Base-by-base conservation (phyloP, 92 coral and sea anemone species). In the Isaurus tuberculatus region DNA sequence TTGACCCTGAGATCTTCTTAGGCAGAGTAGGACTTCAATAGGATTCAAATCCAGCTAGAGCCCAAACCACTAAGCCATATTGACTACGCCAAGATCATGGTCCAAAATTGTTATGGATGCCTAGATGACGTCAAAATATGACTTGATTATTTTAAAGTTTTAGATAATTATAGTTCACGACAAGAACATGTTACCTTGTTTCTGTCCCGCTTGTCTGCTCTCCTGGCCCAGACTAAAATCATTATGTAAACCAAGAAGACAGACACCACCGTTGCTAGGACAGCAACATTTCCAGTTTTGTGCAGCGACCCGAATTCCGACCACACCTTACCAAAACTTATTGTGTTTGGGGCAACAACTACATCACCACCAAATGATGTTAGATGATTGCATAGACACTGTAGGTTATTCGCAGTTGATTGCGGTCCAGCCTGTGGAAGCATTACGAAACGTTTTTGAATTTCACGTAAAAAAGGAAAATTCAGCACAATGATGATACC, bases 301-400 rank as follows among this genome's bases (percentile, higher is more conserved):
- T 71, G 80, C n/a, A 83, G 70, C 0, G 70, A 30, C 3, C 70
- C 87, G 22, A 83, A 83, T n/a, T 49, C 81, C 19, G 46, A 60
- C 57, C 72, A 83, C 60, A 83, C 87, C 42, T 73, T 71, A 8
- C 71, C 71, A 72, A 83, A 83, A 65, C 70, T 75, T 51, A 83
- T 83, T 58, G 87, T 64, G 64, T 83, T 83, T 0, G 87, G 87
- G 7, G 87, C 81, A 17, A 72, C 87, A 32, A 83, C 81, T 46
- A 83, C 60, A 15, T 71, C 57, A 16, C 87, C 79, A 32, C 72
- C 87, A 72, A 83, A 83, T 14, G 87, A 83, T 0, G 80, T 71
- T 58, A 83, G 81, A 34, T 83, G 87, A 49, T 83, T 83, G 58
- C 87, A 83, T 3, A 71, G 57, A 36, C 87, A 83, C 15, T 71